A percentile compares a stretch with the other conserved stretches of the same genome.
phyloP scores from a whole-genome alignment of 2,888 invertebrate species.

The Augiades crinisus region DNA sequence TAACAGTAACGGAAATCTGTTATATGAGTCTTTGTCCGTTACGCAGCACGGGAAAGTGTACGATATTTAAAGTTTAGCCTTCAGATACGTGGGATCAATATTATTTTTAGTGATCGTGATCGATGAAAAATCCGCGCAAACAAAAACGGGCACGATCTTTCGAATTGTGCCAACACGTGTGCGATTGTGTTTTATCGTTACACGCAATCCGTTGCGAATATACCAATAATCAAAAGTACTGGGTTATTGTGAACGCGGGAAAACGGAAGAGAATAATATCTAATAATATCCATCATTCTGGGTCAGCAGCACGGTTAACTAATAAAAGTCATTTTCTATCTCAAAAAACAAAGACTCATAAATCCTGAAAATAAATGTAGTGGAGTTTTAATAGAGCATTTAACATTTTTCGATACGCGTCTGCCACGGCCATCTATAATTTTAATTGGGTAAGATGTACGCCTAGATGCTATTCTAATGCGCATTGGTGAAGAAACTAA shows the following conservation, averaged over 20 bases:
- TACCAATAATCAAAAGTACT: background rate
- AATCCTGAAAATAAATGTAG: slow-evolving; percentile 26
- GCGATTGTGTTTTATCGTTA: slow-evolving; percentile 2
- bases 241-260: background rate
- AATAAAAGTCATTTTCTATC: slow-evolving; percentile 8
- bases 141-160: slow-evolving; percentile 3
- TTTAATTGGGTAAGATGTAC: too few species aligned
- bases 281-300: background rate
- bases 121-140: slow-evolving; percentile 9
- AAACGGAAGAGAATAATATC: background rate
- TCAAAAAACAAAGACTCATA: background rate
- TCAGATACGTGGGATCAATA: slow-evolving; percentile 37
- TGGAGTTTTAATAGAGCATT: background rate
- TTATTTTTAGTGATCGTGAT: slow-evolving; percentile 13
- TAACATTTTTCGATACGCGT: too few species aligned
- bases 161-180: slow-evolving; percentile 15
- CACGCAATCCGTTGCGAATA: slow-evolving; percentile 9
- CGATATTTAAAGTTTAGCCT: slow-evolving; percentile 55
- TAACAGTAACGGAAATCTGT: slow-evolving; percentile 38
- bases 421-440: too few species aligned
- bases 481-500: too few species aligned
- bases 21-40: slow-evolving; percentile 57
- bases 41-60: slow-evolving; percentile 50
- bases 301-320: slow-evolving; percentile 6
- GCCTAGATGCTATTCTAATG: too few species aligned